Evolutionary conservation across 2,888 invertebrate genomes (phyloP).

Genomic region (Phorcus lineatus): DNA sequence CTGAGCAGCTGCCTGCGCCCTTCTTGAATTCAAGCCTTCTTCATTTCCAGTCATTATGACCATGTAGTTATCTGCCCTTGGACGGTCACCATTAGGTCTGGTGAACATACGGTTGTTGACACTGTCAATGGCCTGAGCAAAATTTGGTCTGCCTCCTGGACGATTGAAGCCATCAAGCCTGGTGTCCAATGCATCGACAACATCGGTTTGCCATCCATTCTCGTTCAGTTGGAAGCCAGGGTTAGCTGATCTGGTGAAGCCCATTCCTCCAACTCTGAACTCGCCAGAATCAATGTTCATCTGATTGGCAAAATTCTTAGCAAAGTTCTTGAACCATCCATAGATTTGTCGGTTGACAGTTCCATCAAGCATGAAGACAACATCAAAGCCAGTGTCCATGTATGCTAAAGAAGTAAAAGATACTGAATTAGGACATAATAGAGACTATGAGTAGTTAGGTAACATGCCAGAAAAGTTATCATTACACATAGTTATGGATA

Average conservation of each 20-base stretch:
- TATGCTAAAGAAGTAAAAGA: conserved; percentile 22
- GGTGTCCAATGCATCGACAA: conserved; percentile 29
- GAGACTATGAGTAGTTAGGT: not conserved
- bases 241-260: conserved; percentile 43
- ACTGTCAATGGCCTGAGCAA: conserved; percentile 59
- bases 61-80: conserved; percentile 57
- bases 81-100: conserved; percentile 56
- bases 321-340: conserved; percentile 45
- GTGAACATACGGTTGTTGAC: conserved; percentile 57
- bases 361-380: conserved; percentile 60
- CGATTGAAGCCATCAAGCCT: not conserved
- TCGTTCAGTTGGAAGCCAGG: conserved; percentile 52
- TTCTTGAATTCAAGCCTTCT: conserved; percentile 42
- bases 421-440: not conserved
- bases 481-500: no score
- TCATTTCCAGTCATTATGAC: conserved; percentile 61
- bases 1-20: conserved; percentile 35
- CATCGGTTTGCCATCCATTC: conserved; percentile 45
- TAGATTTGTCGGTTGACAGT: conserved; percentile 50
- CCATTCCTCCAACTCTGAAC: conserved; percentile 56
- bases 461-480: no score
- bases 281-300: conserved; percentile 51
- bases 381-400: conserved; percentile 47
- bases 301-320: conserved; percentile 39
- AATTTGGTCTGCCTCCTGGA: conserved; percentile 53